Evolutionary conservation across 2,888 invertebrate genomes (phyloP), one percentile per base, ranked within the genome.

Genomic region (Globia sparganii): DNA sequence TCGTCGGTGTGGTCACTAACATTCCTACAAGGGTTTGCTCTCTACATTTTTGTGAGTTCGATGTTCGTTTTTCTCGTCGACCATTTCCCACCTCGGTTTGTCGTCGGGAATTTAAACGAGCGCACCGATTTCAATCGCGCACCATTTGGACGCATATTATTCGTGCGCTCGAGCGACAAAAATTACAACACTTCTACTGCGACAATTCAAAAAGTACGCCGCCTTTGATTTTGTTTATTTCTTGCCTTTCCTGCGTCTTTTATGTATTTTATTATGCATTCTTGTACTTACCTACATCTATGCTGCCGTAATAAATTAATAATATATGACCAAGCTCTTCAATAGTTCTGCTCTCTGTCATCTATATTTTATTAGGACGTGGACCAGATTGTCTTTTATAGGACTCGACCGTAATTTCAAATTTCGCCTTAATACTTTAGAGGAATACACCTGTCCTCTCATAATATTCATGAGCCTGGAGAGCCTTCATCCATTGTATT

Each of bases 1-100:
- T 86, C 90, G 90, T 87, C 91, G 92, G 91, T 89, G 93, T 92
- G 92, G 92, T 92, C 93, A 91, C 92, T 91, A 88, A 92, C 94
- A 95, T 96, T 94, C 95, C 93, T 90, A 96, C 96, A 95, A 93
- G 93, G 92, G 93, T 94, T 94, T 93, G 94, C 96, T 95, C 94
- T 94, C 90, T 88, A 91, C 93, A 94, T 95, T 94, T 95, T 95
- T 94, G 93, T 93, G 89, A 90, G 92, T 92, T 90, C 78, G 78
- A 75, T 87, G 87, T 85, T 93, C 91, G 92, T 95, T 95, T 95
- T 95, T 95, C 94, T 92, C 88, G 84, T 86, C 85, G 82, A 89
- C 90, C 92, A 93, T 94, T 95, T 95, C 94, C 94, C 95, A 95
- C 95, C 93, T 95, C 92, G 89, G 87, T 89, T 90, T 87, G 92